Conservation (phyloP, 2,797 vertebrate species). For the Gymnoscopelus braueri region DNA sequence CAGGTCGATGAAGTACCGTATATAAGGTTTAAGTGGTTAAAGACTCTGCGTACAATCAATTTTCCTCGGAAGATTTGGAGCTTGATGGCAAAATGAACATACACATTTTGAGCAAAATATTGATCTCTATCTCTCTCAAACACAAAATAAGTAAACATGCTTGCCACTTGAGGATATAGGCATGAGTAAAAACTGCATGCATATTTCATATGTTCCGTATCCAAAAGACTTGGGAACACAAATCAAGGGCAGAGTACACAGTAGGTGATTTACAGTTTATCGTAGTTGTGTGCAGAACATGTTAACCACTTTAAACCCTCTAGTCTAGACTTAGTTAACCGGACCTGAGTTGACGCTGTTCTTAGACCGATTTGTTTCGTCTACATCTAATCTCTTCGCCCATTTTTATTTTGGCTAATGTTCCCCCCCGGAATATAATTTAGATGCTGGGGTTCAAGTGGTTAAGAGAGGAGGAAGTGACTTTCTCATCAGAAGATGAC, state of each 20-base stretch:
- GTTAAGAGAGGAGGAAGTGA: conserved; percentile 47
- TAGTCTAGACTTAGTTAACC: too few relatives aligned
- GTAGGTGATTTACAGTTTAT: conserved; percentile 46
- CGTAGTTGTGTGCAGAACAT: conserved; percentile 47
- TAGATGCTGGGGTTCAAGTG: neutral
- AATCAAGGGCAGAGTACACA: neutral
- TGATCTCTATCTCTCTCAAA: neutral
- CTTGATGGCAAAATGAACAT: conserved; percentile 28
- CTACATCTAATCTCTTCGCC: too few relatives aligned
- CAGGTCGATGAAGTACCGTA: too few relatives aligned
- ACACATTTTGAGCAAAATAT: neutral
- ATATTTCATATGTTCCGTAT: neutral
- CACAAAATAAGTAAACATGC: conserved; percentile 5
- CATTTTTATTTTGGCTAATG: too few relatives aligned
- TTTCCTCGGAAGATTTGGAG: conserved; percentile 39
- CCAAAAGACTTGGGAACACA: conserved; percentile 18
- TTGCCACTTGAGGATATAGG: neutral
- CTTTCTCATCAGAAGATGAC: conserved; percentile 58
- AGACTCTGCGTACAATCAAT: neutral
- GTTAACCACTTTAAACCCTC: conserved; percentile 4
- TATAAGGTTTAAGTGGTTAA: too few relatives aligned
- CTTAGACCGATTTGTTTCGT: too few relatives aligned
- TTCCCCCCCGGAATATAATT: too few relatives aligned
- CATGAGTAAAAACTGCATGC: neutral
- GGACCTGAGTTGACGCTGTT: too few relatives aligned